Base-by-base conservation (phyloP, 2,797 vertebrate species). In the Bradypodion pumilum region DNA sequence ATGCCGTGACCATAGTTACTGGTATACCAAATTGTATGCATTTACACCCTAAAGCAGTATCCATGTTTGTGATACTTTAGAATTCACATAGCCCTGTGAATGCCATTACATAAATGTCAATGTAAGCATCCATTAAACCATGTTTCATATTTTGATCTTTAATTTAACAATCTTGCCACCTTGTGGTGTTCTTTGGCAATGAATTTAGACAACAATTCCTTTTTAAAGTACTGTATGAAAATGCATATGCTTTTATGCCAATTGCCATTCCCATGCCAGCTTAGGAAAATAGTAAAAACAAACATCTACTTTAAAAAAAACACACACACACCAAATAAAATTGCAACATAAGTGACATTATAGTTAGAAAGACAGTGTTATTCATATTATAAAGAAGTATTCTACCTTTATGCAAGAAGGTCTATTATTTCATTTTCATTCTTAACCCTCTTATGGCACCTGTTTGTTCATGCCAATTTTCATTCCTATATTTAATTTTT, bases 111-210 rank as follows among this genome's bases (percentile, higher is more conserved):
- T 66, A n/a, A n/a, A n/a, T n/a, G n/a, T n/a, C n/a, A n/a, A n/a
- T n/a, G n/a, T n/a, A n/a, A n/a, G n/a, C n/a, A n/a, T n/a, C n/a
- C n/a, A n/a, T n/a, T n/a, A n/a, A n/a, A n/a, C n/a, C n/a, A n/a
- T n/a, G n/a, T n/a, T n/a, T 56, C 19, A 21, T 56, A 19, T 77
- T 78, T 40, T 78, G 77, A 27, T 44, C 63, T 60, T 81, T 89
- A 80, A 91, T 94, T 93, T 83, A 21, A 59, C 87, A 91, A 88
- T 88, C 89, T 92, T 91, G 92, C 92, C 93, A 91, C 87, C 92
- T 94, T 89, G 88, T 94, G 93, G 93, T 89, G 65, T 42, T 23
- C 10, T 68, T n/a, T 75, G 80, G 87, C 88, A 94, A 60, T 85
- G 87, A 86, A 83, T 81, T 15, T 52, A 16, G 46, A 10, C 56